These are phyloP conservation scores for Callipepla squamata DNA, from an alignment of 2,113 vertebrate genomes.

Conservation along the genomic window DNA sequence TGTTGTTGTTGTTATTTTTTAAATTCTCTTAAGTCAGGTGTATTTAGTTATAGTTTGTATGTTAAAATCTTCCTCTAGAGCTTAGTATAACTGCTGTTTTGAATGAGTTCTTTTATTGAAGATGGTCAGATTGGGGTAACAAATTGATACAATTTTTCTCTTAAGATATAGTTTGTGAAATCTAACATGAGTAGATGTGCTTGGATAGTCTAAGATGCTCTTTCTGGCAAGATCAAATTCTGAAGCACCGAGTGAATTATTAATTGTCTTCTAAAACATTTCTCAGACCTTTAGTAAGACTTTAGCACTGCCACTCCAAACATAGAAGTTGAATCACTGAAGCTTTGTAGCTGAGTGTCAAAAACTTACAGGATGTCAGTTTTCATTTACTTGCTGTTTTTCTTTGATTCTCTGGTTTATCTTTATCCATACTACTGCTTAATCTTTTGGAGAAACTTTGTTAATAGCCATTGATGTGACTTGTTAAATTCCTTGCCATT, in stretches of 20 bases:
- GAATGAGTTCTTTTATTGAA: not conserved
- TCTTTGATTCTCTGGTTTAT: not conserved
- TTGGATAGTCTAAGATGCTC: not conserved
- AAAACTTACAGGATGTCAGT: not conserved
- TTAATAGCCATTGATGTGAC: not conserved
- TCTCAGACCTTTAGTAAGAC: not conserved
- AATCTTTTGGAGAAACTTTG: not conserved
- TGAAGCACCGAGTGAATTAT: not conserved
- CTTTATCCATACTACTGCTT: not conserved
- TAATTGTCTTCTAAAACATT: not conserved
- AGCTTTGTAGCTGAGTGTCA: not conserved
- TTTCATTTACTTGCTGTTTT: not conserved
- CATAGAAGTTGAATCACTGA: not conserved
- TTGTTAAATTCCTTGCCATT: not conserved
- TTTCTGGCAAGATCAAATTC: not conserved
- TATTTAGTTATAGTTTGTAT: not conserved
- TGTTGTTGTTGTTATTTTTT: not conserved
- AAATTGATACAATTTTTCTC: conserved; percentile 4
- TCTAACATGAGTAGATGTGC: not conserved
- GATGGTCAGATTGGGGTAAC: not conserved
- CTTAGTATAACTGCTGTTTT: not conserved
- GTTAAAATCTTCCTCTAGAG: not conserved
- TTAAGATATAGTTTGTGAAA: not conserved
- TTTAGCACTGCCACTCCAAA: not conserved
- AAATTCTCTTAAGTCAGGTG: not conserved